Percentiles rank a stretch among this genome's conserved stretches.
phyloP scores from a whole-genome alignment of 2,113 vertebrate species.

The Phalacrocorax aristotelis region DNA sequence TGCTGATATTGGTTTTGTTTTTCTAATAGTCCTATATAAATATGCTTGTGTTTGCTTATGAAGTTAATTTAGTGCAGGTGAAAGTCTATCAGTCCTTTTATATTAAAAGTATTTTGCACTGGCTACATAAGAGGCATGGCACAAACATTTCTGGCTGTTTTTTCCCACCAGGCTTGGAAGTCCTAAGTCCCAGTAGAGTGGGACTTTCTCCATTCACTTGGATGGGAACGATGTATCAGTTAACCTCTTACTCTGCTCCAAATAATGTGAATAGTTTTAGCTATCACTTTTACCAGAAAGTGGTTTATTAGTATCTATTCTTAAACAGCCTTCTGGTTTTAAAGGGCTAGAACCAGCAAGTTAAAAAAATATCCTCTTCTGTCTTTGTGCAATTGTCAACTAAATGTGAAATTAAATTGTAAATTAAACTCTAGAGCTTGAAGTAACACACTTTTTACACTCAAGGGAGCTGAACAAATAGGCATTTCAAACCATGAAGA shows the following conservation, averaged over 20 bases:
- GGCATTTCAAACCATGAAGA: neutral
- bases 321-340: neutral
- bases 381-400: neutral
- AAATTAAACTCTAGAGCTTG: neutral
- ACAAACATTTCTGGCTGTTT: neutral
- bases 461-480: neutral
- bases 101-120: neutral
- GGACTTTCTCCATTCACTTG: neutral
- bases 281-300: neutral
- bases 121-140: neutral
- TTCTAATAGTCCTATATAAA: neutral
- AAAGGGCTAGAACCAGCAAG: neutral
- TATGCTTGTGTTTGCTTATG: neutral
- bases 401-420: neutral
- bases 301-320: neutral
- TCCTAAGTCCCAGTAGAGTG: neutral
- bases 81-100: neutral
- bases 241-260: neutral
- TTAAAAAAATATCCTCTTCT: neutral
- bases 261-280: neutral
- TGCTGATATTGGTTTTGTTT: neutral
- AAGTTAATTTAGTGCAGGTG: conserved; percentile 4
- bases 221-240: neutral
- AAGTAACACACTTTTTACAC: neutral
- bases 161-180: neutral